Evolutionary conservation across 37 sponge, comb jelly and placozoan genomes (phyloP).

Genomic region (Ianthella basta): DNA sequence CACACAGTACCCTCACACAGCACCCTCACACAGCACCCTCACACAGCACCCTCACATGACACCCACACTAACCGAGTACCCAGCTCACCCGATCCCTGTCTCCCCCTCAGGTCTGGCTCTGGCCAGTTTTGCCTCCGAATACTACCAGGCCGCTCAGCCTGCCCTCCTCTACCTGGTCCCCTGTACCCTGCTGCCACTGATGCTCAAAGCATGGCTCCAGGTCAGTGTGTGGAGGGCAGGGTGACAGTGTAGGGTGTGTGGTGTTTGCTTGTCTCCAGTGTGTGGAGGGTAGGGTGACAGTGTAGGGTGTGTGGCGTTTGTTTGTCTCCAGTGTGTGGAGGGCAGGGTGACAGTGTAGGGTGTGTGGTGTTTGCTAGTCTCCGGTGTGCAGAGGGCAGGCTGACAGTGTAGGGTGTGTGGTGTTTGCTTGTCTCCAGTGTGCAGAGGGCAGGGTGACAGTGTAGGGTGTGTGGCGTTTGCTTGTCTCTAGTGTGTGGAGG

Average conservation of each 20-base stretch:
- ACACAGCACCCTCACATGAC: no score
- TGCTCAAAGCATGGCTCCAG: conserved; percentile 62
- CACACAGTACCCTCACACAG: no score
- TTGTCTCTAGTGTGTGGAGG: neutral
- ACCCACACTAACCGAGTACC: no score
- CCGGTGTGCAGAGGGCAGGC: neutral
- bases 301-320: neutral
- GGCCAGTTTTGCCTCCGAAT: conserved; percentile 50
- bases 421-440: no score
- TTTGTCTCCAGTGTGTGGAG: neutral
- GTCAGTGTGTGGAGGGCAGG: conserved; percentile 5
- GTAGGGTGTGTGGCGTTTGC: neutral
- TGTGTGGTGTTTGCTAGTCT: neutral
- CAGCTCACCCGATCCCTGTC: no score
- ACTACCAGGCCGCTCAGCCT: conserved; percentile 57
- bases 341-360: neutral
- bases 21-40: no score
- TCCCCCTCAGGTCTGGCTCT: conserved; percentile 43
- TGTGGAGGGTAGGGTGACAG: neutral
- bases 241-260: neutral
- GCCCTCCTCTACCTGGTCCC: conserved; percentile 84
- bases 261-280: no score
- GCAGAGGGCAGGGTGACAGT: no score
- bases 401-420: no score
- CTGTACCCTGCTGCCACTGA: conserved; percentile 55